Evolutionary conservation across 2,888 invertebrate genomes (phyloP), one percentile per base, ranked within the genome.

Genomic region (Plutella xylostella): DNA sequence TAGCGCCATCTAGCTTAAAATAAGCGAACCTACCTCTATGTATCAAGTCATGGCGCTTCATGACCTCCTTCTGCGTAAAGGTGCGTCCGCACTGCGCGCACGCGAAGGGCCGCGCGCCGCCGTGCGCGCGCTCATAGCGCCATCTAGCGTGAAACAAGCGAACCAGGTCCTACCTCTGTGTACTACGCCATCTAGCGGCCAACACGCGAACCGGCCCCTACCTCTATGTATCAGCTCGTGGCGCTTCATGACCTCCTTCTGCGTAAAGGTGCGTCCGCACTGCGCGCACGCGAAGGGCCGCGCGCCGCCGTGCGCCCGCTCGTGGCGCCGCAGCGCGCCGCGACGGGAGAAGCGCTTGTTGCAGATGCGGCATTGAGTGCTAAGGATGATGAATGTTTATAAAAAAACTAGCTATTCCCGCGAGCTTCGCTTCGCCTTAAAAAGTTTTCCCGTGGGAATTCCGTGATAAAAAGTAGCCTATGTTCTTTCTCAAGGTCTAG

Each of bases 1-100:
- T n/a, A n/a, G n/a, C n/a, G n/a, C n/a, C n/a, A n/a, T n/a, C n/a
- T n/a, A n/a, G n/a, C n/a, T n/a, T n/a, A n/a, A n/a, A n/a, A n/a
- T n/a, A n/a, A n/a, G n/a, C n/a, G n/a, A n/a, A n/a, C n/a, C n/a
- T n/a, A n/a, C 72, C 68, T 22, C 50, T 43, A 39, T 75, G 74
- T 48, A 70, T 58, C 21, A 88, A 85, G 58, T 85, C 67, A 64
- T 91, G 91, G 0, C 90, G 65, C 50, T 86, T 72, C 40, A 89
- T 75, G 53, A 92, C 90, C 64, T 89, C 90, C 45, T 89, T 89
- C 70, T 92, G 92, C n/a, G 89, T 87, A 66, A 92, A 92, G 41
- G 86, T 22, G 2, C 66, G 59, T 3, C 48, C 53, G 61, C 79
- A 79, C n/a, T 22, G 18, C 25, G 44, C 14, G 59, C 79, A 79